Conservation (phyloP, 1,140 invertebrate species). For the Drosophila takahashii region DNA sequence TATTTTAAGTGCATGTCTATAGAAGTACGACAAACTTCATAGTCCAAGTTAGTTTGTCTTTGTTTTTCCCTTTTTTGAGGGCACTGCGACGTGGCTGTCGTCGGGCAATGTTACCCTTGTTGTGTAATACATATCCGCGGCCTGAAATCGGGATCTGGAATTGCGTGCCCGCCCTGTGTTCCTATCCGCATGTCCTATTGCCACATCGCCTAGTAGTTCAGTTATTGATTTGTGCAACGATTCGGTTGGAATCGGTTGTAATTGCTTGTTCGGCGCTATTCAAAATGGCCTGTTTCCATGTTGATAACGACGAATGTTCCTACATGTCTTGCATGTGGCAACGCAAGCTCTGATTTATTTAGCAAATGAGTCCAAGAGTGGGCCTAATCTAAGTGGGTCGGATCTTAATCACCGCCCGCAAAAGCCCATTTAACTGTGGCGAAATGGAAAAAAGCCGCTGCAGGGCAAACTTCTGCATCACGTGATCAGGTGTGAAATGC, state of each 20-base stretch:
- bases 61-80: constrained; percentile 33
- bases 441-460: constrained; percentile 40
- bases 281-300: constrained; percentile 62
- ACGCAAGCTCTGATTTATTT: constrained; percentile 50
- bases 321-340: constrained; percentile 31
- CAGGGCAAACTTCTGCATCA: constrained; percentile 35
- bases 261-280: constrained; percentile 66
- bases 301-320: constrained; percentile 39
- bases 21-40: constrained; percentile 43
- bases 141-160: constrained; percentile 36
- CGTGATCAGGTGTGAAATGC: constrained; percentile 52
- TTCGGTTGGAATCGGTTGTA: constrained; percentile 30
- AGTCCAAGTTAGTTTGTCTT: constrained; percentile 12
- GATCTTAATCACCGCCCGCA: constrained; percentile 47
- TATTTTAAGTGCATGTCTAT: constrained; percentile 7
- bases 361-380: constrained; percentile 10
- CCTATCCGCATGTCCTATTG: neutral
- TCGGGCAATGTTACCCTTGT: constrained; percentile 72
- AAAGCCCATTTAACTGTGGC: constrained; percentile 29
- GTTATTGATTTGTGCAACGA: constrained; percentile 73
- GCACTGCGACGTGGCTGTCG: constrained; percentile 24
- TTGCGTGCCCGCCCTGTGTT: constrained; percentile 51
- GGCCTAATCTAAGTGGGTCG: constrained; percentile 55
- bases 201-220: constrained; percentile 44
- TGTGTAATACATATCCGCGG: constrained; percentile 50